A percentile compares a stretch with the other conserved stretches of the same genome.
Evolutionary conservation across 1,140 invertebrate species (phyloP).

Genomic region (Muscidifurax raptorellus): DNA sequence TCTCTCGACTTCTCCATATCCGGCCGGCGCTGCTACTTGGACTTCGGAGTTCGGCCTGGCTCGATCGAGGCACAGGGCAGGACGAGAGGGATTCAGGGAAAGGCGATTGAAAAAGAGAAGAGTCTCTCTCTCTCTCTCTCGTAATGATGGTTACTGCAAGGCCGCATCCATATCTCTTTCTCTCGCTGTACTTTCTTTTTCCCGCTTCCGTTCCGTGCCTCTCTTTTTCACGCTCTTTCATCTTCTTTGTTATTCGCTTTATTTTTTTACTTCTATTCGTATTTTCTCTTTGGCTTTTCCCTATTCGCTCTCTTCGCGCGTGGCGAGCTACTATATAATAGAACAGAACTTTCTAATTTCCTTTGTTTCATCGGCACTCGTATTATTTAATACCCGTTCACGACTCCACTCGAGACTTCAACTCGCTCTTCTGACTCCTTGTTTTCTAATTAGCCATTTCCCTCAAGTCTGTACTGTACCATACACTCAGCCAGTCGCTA

Average conservation of each 20-base stretch:
- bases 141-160: background rate
- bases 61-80: background rate
- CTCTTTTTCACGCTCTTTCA: background rate
- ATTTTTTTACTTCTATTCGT: background rate
- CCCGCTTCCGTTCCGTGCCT: background rate
- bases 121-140: background rate
- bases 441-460: background rate
- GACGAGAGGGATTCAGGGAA: background rate
- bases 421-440: background rate
- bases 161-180: background rate
- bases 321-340: background rate
- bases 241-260: background rate
- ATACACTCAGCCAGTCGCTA: no score
- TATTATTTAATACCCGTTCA: background rate
- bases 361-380: background rate
- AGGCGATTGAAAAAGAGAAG: background rate
- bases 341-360: background rate
- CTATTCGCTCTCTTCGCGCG: background rate
- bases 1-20: slow-evolving; percentile 41
- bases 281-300: background rate
- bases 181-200: background rate
- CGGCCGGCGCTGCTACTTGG: slow-evolving; percentile 9
- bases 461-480: background rate
- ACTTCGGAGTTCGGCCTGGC: background rate
- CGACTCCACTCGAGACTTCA: background rate